These are phyloP conservation scores for Morpho deidamia DNA, from an alignment of 2,888 invertebrate species.

Conservation along the genomic window DNA sequence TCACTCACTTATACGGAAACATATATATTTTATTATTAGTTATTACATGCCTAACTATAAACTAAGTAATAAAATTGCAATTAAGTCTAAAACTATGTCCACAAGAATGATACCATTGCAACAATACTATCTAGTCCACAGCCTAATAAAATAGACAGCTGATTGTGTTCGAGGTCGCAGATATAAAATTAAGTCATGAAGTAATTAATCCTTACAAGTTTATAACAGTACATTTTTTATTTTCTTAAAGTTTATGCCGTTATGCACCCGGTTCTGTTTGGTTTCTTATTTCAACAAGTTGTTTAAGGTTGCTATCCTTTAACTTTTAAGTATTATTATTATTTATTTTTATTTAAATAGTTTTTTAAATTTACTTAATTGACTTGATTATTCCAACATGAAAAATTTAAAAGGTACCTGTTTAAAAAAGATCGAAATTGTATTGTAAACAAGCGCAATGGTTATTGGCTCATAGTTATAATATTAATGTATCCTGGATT, in stretches of 20 bases:
- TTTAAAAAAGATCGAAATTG: too few relatives aligned
- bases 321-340: background rate
- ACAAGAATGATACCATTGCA: constrained; percentile 14
- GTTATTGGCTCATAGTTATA: too few relatives aligned
- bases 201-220: constrained; percentile 8
- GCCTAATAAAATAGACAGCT: constrained; percentile 20
- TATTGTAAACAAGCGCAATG: too few relatives aligned
- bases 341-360: too few relatives aligned
- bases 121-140: constrained; percentile 19
- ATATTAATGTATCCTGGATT: too few relatives aligned
- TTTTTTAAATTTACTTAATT: too few relatives aligned
- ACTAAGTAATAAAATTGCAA: constrained; percentile 8
- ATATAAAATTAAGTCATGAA: constrained; percentile 13
- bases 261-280: background rate
- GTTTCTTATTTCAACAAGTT: background rate
- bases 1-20: background rate
- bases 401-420: too few relatives aligned
- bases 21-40: background rate
- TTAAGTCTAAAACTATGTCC: constrained; percentile 8
- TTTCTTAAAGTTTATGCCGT: background rate
- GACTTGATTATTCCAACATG: too few relatives aligned
- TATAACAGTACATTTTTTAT: constrained; percentile 10
- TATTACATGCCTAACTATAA: constrained; percentile 1
- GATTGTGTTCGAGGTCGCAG: constrained; percentile 23
- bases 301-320: background rate